phyloP scores from a whole-genome alignment of 1,140 invertebrate genomes.

The Aphaenogaster rudis region DNA sequence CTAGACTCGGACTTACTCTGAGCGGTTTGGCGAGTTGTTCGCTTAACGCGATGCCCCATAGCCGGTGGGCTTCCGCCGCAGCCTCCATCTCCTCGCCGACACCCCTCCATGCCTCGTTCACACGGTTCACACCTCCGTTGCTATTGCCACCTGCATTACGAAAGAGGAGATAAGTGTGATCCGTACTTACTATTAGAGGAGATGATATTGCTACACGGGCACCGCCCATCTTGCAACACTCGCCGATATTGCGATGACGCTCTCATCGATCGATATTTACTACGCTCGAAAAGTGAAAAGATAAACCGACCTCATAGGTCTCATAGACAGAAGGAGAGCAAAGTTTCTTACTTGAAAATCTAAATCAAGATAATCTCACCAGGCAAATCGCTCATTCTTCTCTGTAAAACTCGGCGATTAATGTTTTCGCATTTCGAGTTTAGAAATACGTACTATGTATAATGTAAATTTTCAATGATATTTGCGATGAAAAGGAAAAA shows the following conservation, averaged over 20 bases:
- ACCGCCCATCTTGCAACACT: background rate
- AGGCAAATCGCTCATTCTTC: no score
- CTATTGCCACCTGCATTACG: conserved; percentile 88
- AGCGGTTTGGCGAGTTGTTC: conserved; percentile 97
- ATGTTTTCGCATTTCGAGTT: no score
- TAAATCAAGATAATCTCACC: background rate
- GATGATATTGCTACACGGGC: conserved; percentile 2
- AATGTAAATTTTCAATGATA: background rate
- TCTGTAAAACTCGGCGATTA: no score
- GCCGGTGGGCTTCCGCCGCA: conserved; percentile 95
- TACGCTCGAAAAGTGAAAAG: background rate
- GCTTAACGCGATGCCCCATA: conserved; percentile 91
- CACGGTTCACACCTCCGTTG: conserved; percentile 93
- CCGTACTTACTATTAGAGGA: background rate
- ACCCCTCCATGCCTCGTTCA: conserved; percentile 95
- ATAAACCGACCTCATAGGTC: background rate
- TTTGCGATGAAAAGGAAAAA: background rate
- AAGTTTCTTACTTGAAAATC: background rate
- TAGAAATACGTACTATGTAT: background rate
- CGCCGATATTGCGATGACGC: background rate
- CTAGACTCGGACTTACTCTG: conserved; percentile 85
- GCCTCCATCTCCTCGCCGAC: conserved; percentile 96
- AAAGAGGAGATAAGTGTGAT: conserved; percentile 5
- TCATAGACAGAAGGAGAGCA: background rate
- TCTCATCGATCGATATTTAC: conserved; percentile 9